Evolutionary conservation across 2,113 vertebrate genomes (phyloP).

Genomic region (Heterotilapia buettikoferi): DNA sequence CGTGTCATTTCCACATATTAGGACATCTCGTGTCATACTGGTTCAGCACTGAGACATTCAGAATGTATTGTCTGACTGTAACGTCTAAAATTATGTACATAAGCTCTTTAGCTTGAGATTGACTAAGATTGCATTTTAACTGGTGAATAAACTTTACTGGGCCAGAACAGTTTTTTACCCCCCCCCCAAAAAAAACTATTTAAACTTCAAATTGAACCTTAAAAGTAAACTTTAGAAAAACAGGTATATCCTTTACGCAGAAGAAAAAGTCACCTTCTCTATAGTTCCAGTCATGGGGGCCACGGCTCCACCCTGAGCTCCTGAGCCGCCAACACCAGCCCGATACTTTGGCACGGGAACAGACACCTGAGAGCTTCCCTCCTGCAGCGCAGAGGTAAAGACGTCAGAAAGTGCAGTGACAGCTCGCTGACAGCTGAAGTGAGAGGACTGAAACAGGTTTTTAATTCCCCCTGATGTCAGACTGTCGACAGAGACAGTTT

Average conservation of each 20-base stretch:
- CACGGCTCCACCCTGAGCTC: constrained; percentile 73
- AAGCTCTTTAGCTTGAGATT: neutral
- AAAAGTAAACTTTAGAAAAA: neutral
- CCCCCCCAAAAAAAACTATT: neutral
- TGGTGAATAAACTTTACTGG: neutral
- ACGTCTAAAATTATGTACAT: neutral
- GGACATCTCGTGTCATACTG: neutral
- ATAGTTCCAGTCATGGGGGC: constrained; percentile 97
- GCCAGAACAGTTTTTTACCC: neutral
- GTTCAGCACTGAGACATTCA: neutral
- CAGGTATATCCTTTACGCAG: neutral
- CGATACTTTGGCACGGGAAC: constrained; percentile 85
- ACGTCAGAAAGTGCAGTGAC: neutral
- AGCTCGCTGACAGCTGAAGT: neutral
- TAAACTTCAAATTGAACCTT: neutral
- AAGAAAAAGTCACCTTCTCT: constrained; percentile 82
- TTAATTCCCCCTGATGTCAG: neutral
- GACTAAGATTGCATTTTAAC: neutral
- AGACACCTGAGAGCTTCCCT: constrained; percentile 77
- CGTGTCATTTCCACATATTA: neutral
- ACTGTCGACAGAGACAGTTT: neutral
- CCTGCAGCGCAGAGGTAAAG: constrained; percentile 59
- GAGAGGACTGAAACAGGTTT: neutral
- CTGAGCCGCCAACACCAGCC: constrained; percentile 71
- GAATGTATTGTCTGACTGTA: neutral